These are phyloP conservation scores for Anguilla rostrata DNA, from an alignment of 2,113 vertebrate species.

Conservation along the genomic window DNA sequence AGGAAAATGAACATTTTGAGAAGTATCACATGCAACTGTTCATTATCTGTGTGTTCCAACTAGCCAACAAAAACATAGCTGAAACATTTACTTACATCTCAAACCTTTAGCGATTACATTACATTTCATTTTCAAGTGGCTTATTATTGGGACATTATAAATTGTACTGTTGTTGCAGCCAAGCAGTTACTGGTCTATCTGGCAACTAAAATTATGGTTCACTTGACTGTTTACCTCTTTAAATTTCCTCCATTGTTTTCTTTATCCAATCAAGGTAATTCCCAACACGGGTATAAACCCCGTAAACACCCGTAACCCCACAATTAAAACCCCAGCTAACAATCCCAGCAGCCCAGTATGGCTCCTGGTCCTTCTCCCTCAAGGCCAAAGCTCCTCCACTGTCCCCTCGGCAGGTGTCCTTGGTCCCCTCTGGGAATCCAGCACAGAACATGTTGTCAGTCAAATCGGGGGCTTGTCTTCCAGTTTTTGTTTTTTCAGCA, in stretches of 20 bases:
- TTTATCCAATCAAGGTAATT: conserved; percentile 77
- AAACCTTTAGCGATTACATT: not conserved
- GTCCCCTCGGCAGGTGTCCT: conserved; percentile 82
- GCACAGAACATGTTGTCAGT: conserved; percentile 88
- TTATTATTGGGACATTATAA: not conserved
- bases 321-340: conserved; percentile 81
- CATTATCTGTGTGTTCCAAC: no score
- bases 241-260: conserved; percentile 66
- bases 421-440: conserved; percentile 73
- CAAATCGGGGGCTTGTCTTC: conserved; percentile 65
- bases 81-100: not conserved
- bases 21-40: no score
- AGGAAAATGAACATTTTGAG: no score
- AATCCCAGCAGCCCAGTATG: conserved; percentile 79
- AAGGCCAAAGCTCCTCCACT: conserved; percentile 76
- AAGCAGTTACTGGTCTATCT: not conserved
- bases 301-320: conserved; percentile 74
- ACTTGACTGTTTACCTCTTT: not conserved
- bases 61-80: not conserved
- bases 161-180: not conserved
- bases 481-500: conserved; percentile 22
- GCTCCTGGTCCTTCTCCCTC: conserved; percentile 58
- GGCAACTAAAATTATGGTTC: not conserved
- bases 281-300: conserved; percentile 79
- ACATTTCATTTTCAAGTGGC: not conserved